Base-by-base conservation (phyloP, 1,140 invertebrate genomes). In the Drosophila cardini region DNA sequence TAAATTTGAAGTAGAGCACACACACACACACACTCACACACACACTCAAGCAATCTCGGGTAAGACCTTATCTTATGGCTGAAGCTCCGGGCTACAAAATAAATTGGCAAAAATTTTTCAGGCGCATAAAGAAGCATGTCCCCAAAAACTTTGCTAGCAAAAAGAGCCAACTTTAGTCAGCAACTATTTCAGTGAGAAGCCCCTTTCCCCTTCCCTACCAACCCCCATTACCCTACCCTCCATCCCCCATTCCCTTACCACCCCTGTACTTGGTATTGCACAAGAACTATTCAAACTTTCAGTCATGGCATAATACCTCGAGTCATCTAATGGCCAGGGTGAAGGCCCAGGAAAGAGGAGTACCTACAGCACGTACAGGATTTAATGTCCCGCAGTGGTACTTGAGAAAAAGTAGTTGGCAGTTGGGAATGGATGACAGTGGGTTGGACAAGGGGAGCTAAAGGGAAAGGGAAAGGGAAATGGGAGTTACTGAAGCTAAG, bases 351-450 rank as follows among this genome's bases (percentile, higher is more conserved):
- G 78, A 70, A 72, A 72, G 74, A 72, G 63, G 57, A 73, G 82
- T 36, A 34, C 46, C 43, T 26, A 26, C 60, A 58, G 76, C 84
- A 86, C 83, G 83, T 86, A 89, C 83, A 72, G 76, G 80, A 87
- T 87, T 87, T 87, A 87, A 89, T 87, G 84, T 87, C 84, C 84
- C 84, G 64, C 85, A 89, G 80, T 89, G 85, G 85, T 87, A 89
- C 84, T 87, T 90, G 84, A 87, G 84, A 87, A 87, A 87, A 87
- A 90, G 84, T 89, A 87, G 84, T 80, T 89, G 80, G 70, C 70
- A 80, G 69, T 67, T 84, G 78, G 71, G 57, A 57, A 42, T 58
- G 53, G 72, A 53, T 56, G 52, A 42, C 45, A 40, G 45, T 9
- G 13, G 42, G 67, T 26, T 38, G 32, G 62, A 5, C 4, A 40